Evolutionary conservation across 2,888 invertebrate species (phyloP).

Genomic region (Lissocephala sabroskyi): DNA sequence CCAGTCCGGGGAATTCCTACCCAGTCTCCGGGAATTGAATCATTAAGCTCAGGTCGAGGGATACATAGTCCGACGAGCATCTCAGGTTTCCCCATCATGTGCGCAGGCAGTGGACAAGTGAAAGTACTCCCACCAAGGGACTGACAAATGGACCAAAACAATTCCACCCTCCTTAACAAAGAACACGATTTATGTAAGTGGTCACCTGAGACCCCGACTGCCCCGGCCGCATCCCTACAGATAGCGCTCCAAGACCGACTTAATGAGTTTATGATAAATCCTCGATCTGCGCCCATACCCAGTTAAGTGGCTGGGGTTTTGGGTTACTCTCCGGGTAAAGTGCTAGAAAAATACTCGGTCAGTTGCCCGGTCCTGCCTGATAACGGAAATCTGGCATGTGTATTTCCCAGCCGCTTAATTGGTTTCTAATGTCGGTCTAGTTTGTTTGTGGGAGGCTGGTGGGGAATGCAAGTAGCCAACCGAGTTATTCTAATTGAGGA

Average conservation of each 20-base stretch:
- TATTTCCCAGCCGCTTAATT: conserved; percentile 45
- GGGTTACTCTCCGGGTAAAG: conserved; percentile 45
- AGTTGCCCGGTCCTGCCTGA: conserved; percentile 28
- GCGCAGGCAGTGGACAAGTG: conserved; percentile 28
- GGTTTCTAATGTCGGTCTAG: conserved; percentile 58
- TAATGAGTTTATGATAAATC: conserved; percentile 54
- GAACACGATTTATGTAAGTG: conserved; percentile 38
- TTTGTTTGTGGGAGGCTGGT: conserved; percentile 54
- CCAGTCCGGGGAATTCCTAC: conserved; percentile 22
- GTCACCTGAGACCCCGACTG: conserved; percentile 41
- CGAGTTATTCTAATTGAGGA: too few relatives aligned
- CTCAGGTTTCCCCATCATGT: conserved; percentile 14
- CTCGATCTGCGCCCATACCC: conserved; percentile 11
- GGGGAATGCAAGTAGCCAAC: neutral
- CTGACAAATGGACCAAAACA: conserved; percentile 67
- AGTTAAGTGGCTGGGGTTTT: conserved; percentile 60
- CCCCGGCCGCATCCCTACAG: conserved; percentile 19
- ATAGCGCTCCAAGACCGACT: conserved; percentile 54
- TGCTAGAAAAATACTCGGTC: too few relatives aligned
- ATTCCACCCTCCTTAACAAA: conserved; percentile 51
- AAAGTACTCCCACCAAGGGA: conserved; percentile 19
- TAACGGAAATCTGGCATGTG: conserved; percentile 17
- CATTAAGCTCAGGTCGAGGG: conserved; percentile 24
- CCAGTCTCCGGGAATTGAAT: conserved; percentile 27
- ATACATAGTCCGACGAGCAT: conserved; percentile 31